Evolutionary conservation across 2,113 vertebrate genomes (phyloP).

Genomic region (Dunckerocampus dactyliophorus): DNA sequence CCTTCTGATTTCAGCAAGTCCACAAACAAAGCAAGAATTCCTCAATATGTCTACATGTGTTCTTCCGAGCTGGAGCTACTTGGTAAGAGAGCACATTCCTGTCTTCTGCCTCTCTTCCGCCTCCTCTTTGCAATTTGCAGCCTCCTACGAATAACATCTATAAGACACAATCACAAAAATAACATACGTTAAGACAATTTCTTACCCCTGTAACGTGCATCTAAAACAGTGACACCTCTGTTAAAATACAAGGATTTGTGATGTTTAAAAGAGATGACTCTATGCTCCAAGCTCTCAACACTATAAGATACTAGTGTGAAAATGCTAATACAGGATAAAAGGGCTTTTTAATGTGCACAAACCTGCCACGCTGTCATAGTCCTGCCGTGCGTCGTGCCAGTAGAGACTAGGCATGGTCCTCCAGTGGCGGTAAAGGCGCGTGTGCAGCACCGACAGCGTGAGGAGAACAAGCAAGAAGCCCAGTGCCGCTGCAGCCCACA

Average conservation of each 20-base stretch:
- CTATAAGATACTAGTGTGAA: too few relatives aligned
- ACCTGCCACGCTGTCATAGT: conserved; percentile 74
- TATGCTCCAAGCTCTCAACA: too few relatives aligned
- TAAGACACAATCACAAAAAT: conserved; percentile 13
- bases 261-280: too few relatives aligned
- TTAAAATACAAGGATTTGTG: too few relatives aligned
- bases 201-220: too few relatives aligned
- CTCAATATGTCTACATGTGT: conserved; percentile 8
- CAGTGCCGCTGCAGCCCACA: conserved; percentile 84
- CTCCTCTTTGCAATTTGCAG: conserved; percentile 62
- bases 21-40: not conserved
- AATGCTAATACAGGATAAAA: too few relatives aligned
- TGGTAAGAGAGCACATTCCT: conserved; percentile 62
- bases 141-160: conserved; percentile 75
- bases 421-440: conserved; percentile 76
- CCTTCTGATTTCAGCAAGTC: not conserved
- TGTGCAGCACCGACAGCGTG: conserved; percentile 73
- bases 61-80: conserved; percentile 72
- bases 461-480: conserved; percentile 82
- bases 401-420: conserved; percentile 79
- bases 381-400: conserved; percentile 72
- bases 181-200: not conserved
- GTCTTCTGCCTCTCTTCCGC: conserved; percentile 62
- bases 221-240: too few relatives aligned
- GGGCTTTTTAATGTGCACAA: not conserved